These are phyloP conservation scores for Crocallis elinguaria DNA, from an alignment of 2,888 invertebrate species.

Conservation along the genomic window DNA sequence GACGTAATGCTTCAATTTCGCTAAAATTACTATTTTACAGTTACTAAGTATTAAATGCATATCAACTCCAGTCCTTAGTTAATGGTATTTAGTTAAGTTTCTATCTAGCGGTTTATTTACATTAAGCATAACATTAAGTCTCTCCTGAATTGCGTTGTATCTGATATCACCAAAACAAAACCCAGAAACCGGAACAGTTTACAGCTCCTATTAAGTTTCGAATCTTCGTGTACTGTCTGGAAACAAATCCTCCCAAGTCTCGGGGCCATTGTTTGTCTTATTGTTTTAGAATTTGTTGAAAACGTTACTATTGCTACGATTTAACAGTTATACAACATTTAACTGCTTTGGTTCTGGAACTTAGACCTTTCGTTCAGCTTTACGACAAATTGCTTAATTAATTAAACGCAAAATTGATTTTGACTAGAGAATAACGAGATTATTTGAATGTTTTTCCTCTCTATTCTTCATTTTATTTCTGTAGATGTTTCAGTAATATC, in stretches of 20 bases:
- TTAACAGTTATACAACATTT: background rate
- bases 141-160: conserved; percentile 2
- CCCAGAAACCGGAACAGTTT: conserved; percentile 21
- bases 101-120: no score
- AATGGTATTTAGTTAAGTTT: no score
- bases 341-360: background rate
- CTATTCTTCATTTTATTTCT: no score
- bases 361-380: background rate
- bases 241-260: conserved; percentile 12
- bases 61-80: no score
- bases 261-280: conserved; percentile 15
- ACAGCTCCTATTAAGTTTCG: conserved; percentile 22
- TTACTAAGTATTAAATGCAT: no score
- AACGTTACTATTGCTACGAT: background rate
- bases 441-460: no score
- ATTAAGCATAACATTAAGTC: conserved; percentile 3
- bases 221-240: conserved; percentile 24
- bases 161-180: conserved; percentile 17
- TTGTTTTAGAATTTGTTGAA: conserved; percentile 2
- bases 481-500: no score
- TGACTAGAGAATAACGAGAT: background rate
- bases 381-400: background rate
- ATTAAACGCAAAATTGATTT: background rate
- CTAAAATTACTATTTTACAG: no score
- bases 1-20: no score